A percentile compares a stretch with the other conserved stretches of the same genome.
These are phyloP conservation scores for Allobates femoralis DNA, from an alignment of 2,797 vertebrate genomes.

Conservation along the genomic window DNA sequence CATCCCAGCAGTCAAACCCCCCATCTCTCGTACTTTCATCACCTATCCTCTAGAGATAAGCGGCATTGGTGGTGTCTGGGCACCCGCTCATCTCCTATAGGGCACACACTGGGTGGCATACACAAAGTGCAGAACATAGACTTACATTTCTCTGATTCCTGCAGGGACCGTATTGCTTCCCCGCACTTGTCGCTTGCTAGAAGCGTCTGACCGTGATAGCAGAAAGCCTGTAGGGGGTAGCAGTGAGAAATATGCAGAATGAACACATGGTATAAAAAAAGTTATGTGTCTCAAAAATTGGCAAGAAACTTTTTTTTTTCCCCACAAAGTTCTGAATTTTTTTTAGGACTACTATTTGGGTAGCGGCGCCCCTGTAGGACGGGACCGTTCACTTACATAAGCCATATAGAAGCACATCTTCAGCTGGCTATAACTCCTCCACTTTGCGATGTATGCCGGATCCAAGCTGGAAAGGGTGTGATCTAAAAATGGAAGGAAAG, in stretches of 20 bases:
- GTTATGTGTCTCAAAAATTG: too few relatives aligned
- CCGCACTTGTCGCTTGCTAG: constrained; percentile 93
- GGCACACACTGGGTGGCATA: not conserved
- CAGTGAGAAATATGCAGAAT: not conserved
- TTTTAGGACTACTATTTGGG: too few relatives aligned
- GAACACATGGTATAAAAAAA: not conserved
- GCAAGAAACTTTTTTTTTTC: too few relatives aligned
- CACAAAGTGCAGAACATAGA: constrained; percentile 43
- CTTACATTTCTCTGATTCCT: constrained; percentile 96
- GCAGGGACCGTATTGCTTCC: constrained; percentile 92
- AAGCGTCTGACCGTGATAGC: constrained; percentile 94
- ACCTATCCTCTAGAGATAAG: too few relatives aligned
- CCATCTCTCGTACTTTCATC: too few relatives aligned
- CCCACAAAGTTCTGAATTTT: too few relatives aligned
- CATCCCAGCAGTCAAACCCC: too few relatives aligned
- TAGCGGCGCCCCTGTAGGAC: too few relatives aligned
- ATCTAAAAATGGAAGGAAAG: constrained; percentile 75
- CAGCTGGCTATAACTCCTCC: constrained; percentile 96
- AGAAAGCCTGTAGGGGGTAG: constrained; percentile 83
- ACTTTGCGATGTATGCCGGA: constrained; percentile 90
- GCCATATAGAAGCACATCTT: constrained; percentile 97
- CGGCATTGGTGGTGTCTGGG: too few relatives aligned
- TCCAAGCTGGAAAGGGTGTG: constrained; percentile 94
- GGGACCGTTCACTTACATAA: constrained; percentile 84
- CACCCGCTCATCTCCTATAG: too few relatives aligned